Conservation (phyloP, 1,140 invertebrate genomes). For the Platyscapa corneri region DNA sequence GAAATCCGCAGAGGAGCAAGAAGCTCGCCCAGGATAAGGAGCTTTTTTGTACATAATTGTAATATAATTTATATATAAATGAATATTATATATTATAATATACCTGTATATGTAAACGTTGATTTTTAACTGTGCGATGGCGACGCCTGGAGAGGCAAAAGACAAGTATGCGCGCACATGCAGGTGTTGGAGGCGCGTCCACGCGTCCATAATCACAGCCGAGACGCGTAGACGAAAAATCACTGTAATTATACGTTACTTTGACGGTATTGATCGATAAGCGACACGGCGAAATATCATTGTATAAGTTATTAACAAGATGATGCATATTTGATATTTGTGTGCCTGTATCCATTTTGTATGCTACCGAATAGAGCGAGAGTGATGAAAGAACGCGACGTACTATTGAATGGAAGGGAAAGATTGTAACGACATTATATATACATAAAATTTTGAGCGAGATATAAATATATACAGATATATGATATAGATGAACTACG, state of each 20-base stretch:
- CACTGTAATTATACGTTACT: slow-evolving; percentile 32
- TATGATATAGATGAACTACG: slow-evolving; percentile 68
- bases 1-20: background rate
- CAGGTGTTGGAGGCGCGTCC: too few species aligned
- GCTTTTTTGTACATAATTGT: slow-evolving; percentile 66
- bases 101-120: slow-evolving; percentile 14
- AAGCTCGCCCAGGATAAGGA: slow-evolving; percentile 51
- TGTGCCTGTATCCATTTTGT: slow-evolving; percentile 74
- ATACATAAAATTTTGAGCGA: slow-evolving; percentile 47
- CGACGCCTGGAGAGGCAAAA: background rate
- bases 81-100: slow-evolving; percentile 47
- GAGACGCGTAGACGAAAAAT: background rate
- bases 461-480: slow-evolving; percentile 67
- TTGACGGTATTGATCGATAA: slow-evolving; percentile 11
- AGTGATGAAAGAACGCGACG: slow-evolving; percentile 11
- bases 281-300: slow-evolving; percentile 2
- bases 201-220: background rate
- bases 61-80: slow-evolving; percentile 62
- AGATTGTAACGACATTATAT: slow-evolving; percentile 56
- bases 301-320: slow-evolving; percentile 21
- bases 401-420: slow-evolving; percentile 3
- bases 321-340: slow-evolving; percentile 74
- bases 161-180: background rate
- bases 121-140: background rate
- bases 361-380: slow-evolving; percentile 68